A percentile compares a stretch with the other conserved stretches of the same genome.
phyloP scores from a whole-genome alignment of 2,797 vertebrate genomes.

The Gila robusta region DNA sequence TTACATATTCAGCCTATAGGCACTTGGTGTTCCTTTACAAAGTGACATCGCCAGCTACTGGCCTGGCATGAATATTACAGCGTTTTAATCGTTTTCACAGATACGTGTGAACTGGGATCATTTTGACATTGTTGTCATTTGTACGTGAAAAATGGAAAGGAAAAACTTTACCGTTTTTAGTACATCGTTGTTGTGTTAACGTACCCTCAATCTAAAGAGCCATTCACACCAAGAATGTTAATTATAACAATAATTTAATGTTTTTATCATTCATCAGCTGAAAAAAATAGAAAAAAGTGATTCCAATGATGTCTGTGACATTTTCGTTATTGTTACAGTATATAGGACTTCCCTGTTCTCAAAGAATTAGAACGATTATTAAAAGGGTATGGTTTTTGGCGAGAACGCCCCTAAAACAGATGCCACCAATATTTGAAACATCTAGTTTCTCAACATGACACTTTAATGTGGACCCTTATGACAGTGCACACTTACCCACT shows the following conservation, averaged over 20 bases:
- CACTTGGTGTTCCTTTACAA: not conserved
- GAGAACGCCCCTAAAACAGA: not conserved
- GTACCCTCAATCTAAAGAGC: not conserved
- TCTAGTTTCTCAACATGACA: not conserved
- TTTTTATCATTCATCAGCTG: not conserved
- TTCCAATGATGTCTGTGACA: not conserved
- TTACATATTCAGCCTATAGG: not conserved
- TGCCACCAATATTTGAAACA: not conserved
- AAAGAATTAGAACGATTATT: not conserved
- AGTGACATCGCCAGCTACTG: not conserved
- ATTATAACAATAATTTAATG: not conserved
- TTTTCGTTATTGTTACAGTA: not conserved
- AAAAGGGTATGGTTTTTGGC: not conserved
- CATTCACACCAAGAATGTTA: not conserved
- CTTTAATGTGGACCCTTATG: not conserved
- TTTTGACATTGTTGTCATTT: not conserved
- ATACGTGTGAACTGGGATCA: not conserved
- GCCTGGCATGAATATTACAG: not conserved
- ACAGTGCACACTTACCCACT: slow-evolving; percentile 84
- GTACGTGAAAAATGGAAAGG: too few relatives aligned
- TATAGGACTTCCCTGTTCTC: not conserved
- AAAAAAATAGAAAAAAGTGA: not conserved
- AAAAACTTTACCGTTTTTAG: not conserved
- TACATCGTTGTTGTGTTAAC: not conserved
- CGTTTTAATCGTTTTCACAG: not conserved